Conservation (phyloP, 1,140 invertebrate genomes). For the Triops cancriformis region DNA sequence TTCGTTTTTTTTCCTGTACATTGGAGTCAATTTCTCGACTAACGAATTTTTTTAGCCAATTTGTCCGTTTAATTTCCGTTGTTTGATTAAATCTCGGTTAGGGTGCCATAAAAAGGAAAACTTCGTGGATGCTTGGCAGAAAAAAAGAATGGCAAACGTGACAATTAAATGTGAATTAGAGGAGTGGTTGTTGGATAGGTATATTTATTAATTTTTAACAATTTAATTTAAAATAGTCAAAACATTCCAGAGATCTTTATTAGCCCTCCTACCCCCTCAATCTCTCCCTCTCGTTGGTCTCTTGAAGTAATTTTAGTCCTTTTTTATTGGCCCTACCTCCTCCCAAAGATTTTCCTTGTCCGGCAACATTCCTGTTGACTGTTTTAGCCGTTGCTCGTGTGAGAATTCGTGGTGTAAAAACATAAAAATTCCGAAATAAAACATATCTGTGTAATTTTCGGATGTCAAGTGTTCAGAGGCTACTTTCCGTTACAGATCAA, state of each 20-base stretch:
- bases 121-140: neutral
- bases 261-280: neutral
- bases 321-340: neutral
- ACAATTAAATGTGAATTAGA: constrained; percentile 11
- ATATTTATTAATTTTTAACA: constrained; percentile 5
- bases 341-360: neutral
- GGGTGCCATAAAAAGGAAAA: neutral
- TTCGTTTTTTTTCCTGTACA: no score
- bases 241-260: constrained; percentile 1
- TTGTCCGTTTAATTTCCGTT: neutral
- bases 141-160: neutral
- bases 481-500: no score
- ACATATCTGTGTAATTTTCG: neutral
- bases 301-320: neutral
- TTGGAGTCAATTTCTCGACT: no score
- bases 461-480: no score
- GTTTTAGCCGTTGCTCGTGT: constrained; percentile 10
- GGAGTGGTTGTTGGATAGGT: constrained; percentile 8
- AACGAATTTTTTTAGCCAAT: no score
- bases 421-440: constrained; percentile 2
- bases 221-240: neutral
- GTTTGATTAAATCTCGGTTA: neutral
- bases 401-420: constrained; percentile 14
- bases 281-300: neutral
- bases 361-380: neutral